Evolutionary conservation across 2,113 vertebrate genomes (phyloP).

Genomic region (Anolis carolinensis): DNA sequence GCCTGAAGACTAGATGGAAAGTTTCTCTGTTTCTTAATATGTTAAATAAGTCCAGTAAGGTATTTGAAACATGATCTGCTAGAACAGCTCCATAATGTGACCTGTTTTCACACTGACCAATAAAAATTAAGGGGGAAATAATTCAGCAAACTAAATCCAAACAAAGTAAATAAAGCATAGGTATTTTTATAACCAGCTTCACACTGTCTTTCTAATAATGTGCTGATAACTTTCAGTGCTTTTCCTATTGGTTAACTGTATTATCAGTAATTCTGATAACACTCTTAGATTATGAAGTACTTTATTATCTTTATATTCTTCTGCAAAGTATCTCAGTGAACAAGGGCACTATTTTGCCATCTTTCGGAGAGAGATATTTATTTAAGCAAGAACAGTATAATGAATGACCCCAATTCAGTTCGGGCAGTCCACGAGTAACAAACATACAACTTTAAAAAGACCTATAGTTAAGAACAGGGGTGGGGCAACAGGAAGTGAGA

Average conservation of each 20-base stretch:
- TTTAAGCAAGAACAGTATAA: neutral
- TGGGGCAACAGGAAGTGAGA: too few species aligned
- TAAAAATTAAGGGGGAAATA: neutral
- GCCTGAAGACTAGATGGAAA: neutral
- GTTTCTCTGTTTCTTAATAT: neutral
- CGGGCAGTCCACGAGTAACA: too few species aligned
- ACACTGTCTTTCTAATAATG: conserved; percentile 21
- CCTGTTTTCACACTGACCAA: neutral
- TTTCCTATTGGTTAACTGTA: too few species aligned
- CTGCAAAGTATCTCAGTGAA: neutral
- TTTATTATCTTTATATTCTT: neutral
- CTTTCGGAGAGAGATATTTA: neutral
- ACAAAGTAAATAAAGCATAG: neutral
- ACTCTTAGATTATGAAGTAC: neutral
- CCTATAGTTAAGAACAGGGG: too few species aligned
- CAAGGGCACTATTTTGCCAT: neutral
- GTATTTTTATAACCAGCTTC: conserved; percentile 1
- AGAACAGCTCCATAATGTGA: neutral
- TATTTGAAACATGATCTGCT: neutral
- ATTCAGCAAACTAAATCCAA: neutral
- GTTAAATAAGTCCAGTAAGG: neutral
- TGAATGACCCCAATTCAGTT: neutral
- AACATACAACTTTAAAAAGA: too few species aligned
- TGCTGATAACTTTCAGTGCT: too few species aligned
- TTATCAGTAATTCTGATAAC: neutral